phyloP scores from a whole-genome alignment of 2,797 vertebrate species.

The Galagoides demidoff region DNA sequence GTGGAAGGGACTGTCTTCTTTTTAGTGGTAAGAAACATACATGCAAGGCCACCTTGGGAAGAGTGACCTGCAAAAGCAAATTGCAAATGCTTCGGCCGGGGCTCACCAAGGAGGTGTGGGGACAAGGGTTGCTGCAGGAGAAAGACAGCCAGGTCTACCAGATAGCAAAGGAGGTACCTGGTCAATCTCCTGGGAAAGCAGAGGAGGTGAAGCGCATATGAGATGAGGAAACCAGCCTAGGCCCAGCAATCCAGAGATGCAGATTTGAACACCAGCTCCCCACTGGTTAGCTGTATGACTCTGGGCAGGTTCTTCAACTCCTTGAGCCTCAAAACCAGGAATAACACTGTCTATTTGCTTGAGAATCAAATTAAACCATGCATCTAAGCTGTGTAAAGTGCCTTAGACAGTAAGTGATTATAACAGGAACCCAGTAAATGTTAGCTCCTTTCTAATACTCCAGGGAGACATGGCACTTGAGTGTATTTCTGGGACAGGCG shows the following conservation, averaged over 20 bases:
- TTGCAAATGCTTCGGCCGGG: accelerated
- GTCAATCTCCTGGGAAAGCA: background rate
- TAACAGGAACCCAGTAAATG: background rate
- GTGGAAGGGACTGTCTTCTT: background rate
- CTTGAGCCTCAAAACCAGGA: background rate
- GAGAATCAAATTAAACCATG: background rate
- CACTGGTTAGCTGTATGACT: background rate
- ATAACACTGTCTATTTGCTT: background rate
- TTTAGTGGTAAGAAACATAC: background rate
- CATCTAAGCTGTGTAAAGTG: background rate
- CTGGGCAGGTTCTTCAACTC: background rate
- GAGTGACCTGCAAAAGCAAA: background rate
- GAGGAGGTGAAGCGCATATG: background rate
- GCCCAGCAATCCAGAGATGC: background rate
- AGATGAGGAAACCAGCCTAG: background rate
- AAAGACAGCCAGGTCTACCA: background rate
- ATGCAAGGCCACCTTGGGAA: background rate
- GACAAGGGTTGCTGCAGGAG: background rate
- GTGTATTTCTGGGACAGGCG: background rate
- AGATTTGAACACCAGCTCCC: background rate
- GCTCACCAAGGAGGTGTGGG: background rate
- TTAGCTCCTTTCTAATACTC: background rate
- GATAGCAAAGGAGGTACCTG: background rate
- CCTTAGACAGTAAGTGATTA: background rate
- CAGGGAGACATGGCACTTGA: no score